Evolutionary conservation across 2,113 vertebrate genomes (phyloP).

Genomic region (Mus spicilegus): DNA sequence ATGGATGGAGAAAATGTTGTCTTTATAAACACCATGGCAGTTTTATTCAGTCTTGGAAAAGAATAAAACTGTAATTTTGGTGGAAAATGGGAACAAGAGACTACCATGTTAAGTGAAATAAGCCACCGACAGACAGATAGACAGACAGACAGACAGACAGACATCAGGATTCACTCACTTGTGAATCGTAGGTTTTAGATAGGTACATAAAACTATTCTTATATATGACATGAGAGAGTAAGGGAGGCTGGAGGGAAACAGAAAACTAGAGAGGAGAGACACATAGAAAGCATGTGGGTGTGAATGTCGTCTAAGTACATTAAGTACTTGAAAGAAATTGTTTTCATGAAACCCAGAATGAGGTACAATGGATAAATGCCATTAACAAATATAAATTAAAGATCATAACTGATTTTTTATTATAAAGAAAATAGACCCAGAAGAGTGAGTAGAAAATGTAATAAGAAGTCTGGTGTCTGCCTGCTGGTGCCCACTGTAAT

Average conservation of each 20-base stretch:
- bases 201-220: background rate
- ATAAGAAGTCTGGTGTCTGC: background rate
- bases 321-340: background rate
- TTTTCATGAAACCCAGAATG: background rate
- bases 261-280: background rate
- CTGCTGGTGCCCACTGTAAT: background rate
- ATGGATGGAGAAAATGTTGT: background rate
- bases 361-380: background rate
- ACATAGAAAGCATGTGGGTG: too few relatives aligned
- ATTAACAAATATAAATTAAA: background rate
- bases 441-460: background rate
- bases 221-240: background rate
- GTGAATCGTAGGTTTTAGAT: background rate
- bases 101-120: background rate
- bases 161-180: background rate
- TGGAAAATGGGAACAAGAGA: background rate
- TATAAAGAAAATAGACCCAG: background rate
- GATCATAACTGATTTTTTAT: background rate
- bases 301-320: background rate
- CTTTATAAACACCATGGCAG: background rate
- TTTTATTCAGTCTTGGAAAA: background rate
- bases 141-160: background rate
- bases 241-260: background rate
- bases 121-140: background rate
- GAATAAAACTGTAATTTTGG: background rate